A percentile compares a stretch with the other conserved stretches of the same genome.
These are phyloP conservation scores for Drosophila truncata DNA, from an alignment of 1,140 invertebrate species.

Conservation along the genomic window DNA sequence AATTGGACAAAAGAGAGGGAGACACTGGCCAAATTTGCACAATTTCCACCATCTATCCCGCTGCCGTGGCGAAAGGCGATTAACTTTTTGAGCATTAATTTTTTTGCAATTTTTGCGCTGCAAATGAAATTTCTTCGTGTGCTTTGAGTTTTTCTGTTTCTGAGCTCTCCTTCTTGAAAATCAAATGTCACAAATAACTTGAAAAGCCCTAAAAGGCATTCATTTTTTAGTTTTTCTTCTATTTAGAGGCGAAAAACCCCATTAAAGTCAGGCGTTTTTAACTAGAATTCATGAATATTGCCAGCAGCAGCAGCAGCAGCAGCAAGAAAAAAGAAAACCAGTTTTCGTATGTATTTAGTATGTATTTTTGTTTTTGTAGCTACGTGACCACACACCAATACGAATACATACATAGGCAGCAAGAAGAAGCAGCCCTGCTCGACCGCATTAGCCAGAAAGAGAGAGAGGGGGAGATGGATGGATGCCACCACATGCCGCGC, in stretches of 20 bases:
- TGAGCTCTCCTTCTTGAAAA: constrained; percentile 16
- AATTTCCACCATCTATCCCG: constrained; percentile 10
- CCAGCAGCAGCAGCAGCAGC: constrained; percentile 21
- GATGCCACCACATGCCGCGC: constrained; percentile 74
- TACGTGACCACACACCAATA: constrained; percentile 73
- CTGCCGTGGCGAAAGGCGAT: constrained; percentile 2
- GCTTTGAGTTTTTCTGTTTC: constrained; percentile 5
- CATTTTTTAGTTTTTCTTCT: constrained; percentile 24
- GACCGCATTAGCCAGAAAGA: constrained; percentile 63
- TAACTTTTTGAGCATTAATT: constrained; percentile 8
- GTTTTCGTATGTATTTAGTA: constrained; percentile 53
- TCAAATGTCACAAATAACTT: neutral
- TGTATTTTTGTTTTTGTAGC: constrained; percentile 53
- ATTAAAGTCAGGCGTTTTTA: constrained; percentile 63
- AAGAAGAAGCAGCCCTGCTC: constrained; percentile 30
- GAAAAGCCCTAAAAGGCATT: neutral
- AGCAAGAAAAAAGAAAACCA: constrained; percentile 56
- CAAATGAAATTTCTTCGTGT: neutral
- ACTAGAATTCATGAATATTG: constrained; percentile 71
- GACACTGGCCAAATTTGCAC: constrained; percentile 5
- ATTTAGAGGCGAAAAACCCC: constrained; percentile 54
- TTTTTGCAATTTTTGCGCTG: constrained; percentile 7
- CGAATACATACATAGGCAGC: constrained; percentile 7
- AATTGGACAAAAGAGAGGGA: constrained; percentile 4
- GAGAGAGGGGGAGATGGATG: constrained; percentile 22